These are phyloP conservation scores for Dromaius novaehollandiae DNA, from an alignment of 2,113 vertebrate genomes.

Conservation along the genomic window DNA sequence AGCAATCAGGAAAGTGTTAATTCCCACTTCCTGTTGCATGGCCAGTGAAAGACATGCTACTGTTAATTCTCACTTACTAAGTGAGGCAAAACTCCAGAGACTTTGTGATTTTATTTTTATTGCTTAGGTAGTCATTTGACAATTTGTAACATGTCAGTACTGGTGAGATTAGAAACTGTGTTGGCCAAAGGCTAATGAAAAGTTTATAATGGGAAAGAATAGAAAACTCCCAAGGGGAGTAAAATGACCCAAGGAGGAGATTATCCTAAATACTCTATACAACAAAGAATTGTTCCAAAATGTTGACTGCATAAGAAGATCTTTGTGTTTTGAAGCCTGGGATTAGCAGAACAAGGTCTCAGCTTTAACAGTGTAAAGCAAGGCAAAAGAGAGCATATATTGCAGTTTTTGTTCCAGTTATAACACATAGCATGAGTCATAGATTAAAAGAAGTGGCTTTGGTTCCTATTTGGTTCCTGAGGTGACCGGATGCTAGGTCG, in stretches of 20 bases:
- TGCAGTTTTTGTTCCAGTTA: background rate
- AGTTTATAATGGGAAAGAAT: background rate
- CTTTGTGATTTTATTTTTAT: background rate
- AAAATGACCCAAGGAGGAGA: background rate
- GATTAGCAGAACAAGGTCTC: background rate
- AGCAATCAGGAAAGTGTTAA: background rate
- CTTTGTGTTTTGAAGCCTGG: background rate
- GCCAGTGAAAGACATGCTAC: background rate
- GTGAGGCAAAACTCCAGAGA: background rate
- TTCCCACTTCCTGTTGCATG: background rate
- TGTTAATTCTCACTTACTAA: background rate
- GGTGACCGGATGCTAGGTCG: background rate
- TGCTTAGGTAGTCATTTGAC: background rate
- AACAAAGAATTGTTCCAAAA: background rate
- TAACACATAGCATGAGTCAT: background rate
- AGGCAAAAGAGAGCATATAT: accelerated
- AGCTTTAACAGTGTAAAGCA: background rate
- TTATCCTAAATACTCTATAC: background rate
- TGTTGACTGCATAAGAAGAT: background rate
- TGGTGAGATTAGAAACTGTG: background rate
- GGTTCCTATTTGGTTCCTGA: background rate
- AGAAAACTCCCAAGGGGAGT: background rate
- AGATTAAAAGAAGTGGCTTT: background rate
- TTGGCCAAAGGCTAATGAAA: background rate
- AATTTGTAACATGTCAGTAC: background rate